Base-by-base conservation (phyloP, 2,888 invertebrate genomes). In the Plebejus anna region DNA sequence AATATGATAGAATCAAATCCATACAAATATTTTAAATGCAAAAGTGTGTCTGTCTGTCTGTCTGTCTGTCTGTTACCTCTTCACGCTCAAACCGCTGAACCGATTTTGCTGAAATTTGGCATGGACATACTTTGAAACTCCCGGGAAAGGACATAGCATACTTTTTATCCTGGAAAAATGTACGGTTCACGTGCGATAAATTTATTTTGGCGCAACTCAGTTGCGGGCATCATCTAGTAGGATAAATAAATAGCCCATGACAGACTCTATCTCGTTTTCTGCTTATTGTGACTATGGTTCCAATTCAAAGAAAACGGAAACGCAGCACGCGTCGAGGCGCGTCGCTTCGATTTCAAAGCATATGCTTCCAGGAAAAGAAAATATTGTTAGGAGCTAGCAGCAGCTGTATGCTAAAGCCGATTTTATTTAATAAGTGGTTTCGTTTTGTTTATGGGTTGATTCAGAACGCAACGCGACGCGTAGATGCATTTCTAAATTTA, bases 301-400 rank as follows among this genome's bases (percentile, higher is more conserved):
- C 13, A 66, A 66, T 66, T 66, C 66, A 36, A 66, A 66, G 66
- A 66, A 66, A 66, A 66, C 66, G 66, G 66, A 66, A 66, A 66
- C 32, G 32, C 2, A 5, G 66, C 66, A 66, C 66, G 66, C 66
- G 66, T 36, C 32, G 32, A 32, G 32, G 32, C 66, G 28, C 61
- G 32, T 28, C 22, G 66, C 66, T 66, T 66, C 66, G 13, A 6
- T 66, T 66, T 66, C 66, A 66, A 66, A 66, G 66, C 66, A 66
- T 66, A 16, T 16, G 32, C 32, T 66, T 66, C 66, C 66, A 4
- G 28, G 66, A 66, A 66, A 66, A 66, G 32, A 66, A 66, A 66
- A 66, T 66, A 66, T 32, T 36, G 66, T 32, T 66, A 36, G 66
- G 4, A 66, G 32, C 16, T 36, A 66, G 61, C 32, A 66, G 16